These are phyloP conservation scores for Nothura maculosa DNA, from an alignment of 2,797 vertebrate genomes.

Conservation along the genomic window DNA sequence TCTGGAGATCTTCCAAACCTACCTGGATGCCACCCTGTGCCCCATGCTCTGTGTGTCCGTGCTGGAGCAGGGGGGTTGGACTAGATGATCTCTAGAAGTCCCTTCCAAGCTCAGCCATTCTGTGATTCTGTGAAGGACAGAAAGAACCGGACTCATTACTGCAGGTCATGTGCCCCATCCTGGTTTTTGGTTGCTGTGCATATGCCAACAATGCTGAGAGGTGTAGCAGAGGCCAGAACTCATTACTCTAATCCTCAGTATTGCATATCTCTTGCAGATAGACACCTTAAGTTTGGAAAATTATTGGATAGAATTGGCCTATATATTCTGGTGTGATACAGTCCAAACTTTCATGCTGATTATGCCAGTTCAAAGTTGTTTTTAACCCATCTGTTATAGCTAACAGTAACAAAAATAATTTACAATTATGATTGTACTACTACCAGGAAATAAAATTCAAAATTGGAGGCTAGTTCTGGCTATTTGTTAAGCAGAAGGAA, in stretches of 20 bases:
- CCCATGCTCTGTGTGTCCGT: no score
- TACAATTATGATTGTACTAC: conserved; percentile 2
- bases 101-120: no score
- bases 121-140: not conserved
- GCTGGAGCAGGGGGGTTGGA: no score
- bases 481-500: conserved; percentile 46
- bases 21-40: no score
- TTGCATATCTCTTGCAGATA: rapidly evolving
- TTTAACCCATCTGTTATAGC: not conserved
- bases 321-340: not conserved
- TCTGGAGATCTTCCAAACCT: no score
- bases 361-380: not conserved
- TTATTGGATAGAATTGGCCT: not conserved
- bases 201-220: not conserved
- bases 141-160: not conserved
- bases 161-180: not conserved
- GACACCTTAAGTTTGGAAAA: not conserved
- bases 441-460: conserved; percentile 55
- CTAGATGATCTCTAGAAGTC: no score
- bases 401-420: conserved; percentile 46
- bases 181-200: not conserved
- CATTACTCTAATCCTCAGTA: not conserved
- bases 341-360: conserved; percentile 26
- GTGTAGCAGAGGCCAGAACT: not conserved
- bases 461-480: conserved; percentile 29